These are phyloP conservation scores for Helicoverpa zea DNA, from an alignment of 1,140 invertebrate species.

Conservation along the genomic window DNA sequence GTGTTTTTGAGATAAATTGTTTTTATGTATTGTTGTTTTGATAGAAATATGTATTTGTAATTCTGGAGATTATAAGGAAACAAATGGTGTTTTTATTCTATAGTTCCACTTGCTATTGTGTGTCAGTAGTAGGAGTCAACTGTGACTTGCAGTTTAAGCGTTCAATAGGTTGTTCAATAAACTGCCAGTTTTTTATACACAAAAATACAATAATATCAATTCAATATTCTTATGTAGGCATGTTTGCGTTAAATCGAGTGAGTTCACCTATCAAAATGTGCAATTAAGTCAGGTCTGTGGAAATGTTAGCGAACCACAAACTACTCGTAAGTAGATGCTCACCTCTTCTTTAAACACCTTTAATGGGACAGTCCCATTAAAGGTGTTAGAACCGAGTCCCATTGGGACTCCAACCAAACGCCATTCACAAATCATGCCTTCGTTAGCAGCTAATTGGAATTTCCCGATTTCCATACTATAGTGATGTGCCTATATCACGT, in stretches of 20 bases:
- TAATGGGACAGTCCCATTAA: too few species aligned
- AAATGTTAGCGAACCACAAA: too few species aligned
- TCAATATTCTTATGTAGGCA: too few species aligned
- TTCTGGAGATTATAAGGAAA: conserved; percentile 14
- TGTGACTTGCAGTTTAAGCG: background rate
- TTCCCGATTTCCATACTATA: background rate
- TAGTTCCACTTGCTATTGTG: background rate
- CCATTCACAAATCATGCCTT: conserved; percentile 17
- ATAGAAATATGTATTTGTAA: conserved; percentile 39
- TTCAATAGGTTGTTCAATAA: background rate
- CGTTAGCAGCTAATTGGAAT: conserved; percentile 31
- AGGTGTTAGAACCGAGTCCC: too few species aligned
- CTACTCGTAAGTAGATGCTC: background rate
- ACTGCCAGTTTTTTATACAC: too few species aligned
- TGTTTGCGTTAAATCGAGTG: too few species aligned
- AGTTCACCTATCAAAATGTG: too few species aligned
- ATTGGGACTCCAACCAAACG: background rate
- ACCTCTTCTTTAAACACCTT: background rate
- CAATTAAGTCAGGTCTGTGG: too few species aligned
- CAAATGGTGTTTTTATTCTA: conserved; percentile 7
- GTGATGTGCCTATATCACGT: background rate
- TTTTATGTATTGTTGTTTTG: conserved; percentile 61
- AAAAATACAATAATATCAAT: too few species aligned
- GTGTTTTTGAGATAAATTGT: conserved; percentile 65
- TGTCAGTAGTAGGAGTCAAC: conserved; percentile 4